Evolutionary conservation across 2,888 invertebrate species (phyloP).

Genomic region (Epistrophe grossulariae): DNA sequence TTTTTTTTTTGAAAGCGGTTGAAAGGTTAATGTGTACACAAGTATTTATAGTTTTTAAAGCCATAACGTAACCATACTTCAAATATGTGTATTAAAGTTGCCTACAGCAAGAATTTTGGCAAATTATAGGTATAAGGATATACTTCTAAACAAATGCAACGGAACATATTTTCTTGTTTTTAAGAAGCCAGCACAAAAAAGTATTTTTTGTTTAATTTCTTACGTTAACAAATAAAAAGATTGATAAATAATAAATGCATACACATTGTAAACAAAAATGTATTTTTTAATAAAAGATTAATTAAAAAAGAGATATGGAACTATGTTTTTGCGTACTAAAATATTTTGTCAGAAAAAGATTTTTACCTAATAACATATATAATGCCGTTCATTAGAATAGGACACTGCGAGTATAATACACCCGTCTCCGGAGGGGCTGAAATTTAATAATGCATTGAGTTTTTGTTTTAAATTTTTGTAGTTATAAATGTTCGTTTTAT

Average conservation of each 20-base stretch:
- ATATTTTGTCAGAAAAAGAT: constrained; percentile 64
- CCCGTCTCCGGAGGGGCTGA: constrained; percentile 83
- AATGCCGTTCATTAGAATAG: constrained; percentile 84
- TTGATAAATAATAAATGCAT: constrained; percentile 17
- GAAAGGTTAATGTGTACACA: constrained; percentile 64
- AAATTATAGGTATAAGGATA: constrained; percentile 13
- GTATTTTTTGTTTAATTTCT: constrained; percentile 47
- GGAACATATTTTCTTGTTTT: constrained; percentile 32
- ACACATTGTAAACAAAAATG: constrained; percentile 27
- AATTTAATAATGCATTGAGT: constrained; percentile 77
- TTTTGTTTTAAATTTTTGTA: constrained; percentile 75
- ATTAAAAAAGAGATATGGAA: constrained; percentile 47
- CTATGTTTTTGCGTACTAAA: constrained; percentile 63
- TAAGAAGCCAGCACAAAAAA: constrained; percentile 68
- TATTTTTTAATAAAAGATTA: constrained; percentile 22
- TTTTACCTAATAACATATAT: constrained; percentile 84
- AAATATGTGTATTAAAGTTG: constrained; percentile 42
- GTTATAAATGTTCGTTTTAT: constrained; percentile 64
- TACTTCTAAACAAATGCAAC: constrained; percentile 22
- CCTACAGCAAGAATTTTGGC: constrained; percentile 53
- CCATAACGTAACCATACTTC: constrained; percentile 32
- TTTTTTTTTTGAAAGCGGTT: constrained; percentile 17
- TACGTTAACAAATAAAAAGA: constrained; percentile 18
- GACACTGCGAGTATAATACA: constrained; percentile 84
- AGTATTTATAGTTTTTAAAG: constrained; percentile 60